These are phyloP conservation scores for Ricordea florida DNA, from an alignment of 92 coral and sea anemone genomes.

Conservation along the genomic window DNA sequence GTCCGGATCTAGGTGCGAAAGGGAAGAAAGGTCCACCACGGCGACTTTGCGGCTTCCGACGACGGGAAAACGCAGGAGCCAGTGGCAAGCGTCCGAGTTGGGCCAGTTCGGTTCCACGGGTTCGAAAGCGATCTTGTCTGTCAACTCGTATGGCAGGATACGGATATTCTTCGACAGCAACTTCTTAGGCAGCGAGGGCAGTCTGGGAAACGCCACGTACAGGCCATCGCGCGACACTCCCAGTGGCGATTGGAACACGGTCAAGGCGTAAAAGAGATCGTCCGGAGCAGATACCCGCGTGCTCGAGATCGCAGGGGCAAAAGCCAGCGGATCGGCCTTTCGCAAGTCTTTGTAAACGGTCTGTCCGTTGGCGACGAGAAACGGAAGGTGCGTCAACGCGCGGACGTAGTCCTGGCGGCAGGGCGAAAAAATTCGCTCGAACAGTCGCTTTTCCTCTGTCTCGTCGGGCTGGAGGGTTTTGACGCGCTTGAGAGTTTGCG, in stretches of 20 bases:
- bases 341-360: neutral
- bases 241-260: neutral
- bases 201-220: neutral
- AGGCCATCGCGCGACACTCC: neutral
- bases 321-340: neutral
- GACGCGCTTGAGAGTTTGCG: neutral
- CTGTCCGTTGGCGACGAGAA: neutral
- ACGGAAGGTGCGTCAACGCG: neutral
- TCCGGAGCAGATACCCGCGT: neutral
- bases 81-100: too few relatives aligned
- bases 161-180: neutral
- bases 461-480: neutral
- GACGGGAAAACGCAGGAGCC: neutral
- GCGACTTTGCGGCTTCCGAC: neutral
- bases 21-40: neutral
- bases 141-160: neutral
- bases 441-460: neutral
- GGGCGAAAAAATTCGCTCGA: neutral
- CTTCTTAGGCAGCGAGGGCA: neutral
- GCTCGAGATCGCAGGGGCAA: neutral
- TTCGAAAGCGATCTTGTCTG: neutral
- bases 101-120: neutral
- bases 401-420: neutral
- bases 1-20: neutral
- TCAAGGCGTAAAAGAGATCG: neutral